Evolutionary conservation across 35 echinoderm and acorn worm genomes (phyloP).

Genomic region (Amphiura filiformis): DNA sequence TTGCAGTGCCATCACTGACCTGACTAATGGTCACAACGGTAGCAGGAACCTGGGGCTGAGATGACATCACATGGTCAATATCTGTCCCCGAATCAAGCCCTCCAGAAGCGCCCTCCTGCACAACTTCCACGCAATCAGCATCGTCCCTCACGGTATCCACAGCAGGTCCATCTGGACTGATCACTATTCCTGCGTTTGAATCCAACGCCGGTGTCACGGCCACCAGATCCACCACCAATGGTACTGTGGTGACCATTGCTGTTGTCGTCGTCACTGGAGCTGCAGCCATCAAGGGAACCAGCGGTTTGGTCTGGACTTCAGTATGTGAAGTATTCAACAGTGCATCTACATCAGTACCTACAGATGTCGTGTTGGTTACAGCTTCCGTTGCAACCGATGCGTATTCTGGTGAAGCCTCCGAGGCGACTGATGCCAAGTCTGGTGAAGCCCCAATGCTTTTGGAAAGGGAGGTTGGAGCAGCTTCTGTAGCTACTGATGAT

Average conservation of each 20-base stretch:
- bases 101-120: constrained; percentile 1
- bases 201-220: neutral
- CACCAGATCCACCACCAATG: neutral
- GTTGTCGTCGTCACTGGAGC: constrained; percentile 18
- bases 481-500: constrained; percentile 14
- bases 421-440: neutral
- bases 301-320: constrained; percentile 66
- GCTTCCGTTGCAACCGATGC: neutral
- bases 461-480: neutral
- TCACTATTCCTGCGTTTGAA: constrained; percentile 25
- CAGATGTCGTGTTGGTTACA: neutral
- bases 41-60: neutral
- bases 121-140: constrained; percentile 6
- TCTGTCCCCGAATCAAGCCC: neutral
- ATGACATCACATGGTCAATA: neutral
- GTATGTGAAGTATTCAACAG: constrained; percentile 64
- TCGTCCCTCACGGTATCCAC: neutral
- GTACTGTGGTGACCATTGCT: neutral
- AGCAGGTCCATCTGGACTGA: constrained; percentile 26
- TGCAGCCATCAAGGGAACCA: constrained; percentile 62
- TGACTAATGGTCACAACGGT: neutral
- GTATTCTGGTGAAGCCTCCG: neutral
- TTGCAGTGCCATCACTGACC: too few species aligned
- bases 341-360: constrained; percentile 55
- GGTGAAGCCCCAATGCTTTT: constrained; percentile 1